phyloP scores from a whole-genome alignment of 2,113 vertebrate genomes.

The Tenebrosternarchus preto region DNA sequence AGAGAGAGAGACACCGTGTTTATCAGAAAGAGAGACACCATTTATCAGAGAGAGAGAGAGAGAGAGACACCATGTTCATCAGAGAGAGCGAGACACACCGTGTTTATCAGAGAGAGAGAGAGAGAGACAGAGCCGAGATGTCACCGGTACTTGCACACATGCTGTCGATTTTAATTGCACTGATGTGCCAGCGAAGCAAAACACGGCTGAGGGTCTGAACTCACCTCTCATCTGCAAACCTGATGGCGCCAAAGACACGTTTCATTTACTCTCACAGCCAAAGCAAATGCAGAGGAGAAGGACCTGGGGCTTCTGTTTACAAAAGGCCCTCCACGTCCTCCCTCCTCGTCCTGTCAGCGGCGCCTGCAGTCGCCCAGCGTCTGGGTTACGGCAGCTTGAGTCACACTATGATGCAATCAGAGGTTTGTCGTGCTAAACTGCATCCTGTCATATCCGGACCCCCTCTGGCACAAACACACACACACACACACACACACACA shows the following conservation, averaged over 20 bases:
- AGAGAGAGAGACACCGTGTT: neutral
- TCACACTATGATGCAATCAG: slow-evolving; percentile 46
- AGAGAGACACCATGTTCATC: neutral
- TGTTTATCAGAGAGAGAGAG: neutral
- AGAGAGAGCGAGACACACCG: neutral
- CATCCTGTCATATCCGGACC: slow-evolving; percentile 11
- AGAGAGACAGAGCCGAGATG: slow-evolving; percentile 6
- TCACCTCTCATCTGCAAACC: neutral
- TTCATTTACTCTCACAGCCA: slow-evolving; percentile 9
- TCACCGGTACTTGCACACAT: slow-evolving; percentile 25
- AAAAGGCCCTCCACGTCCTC: neutral
- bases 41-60: slow-evolving; percentile 15
- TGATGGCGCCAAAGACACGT: neutral
- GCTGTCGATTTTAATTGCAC: slow-evolving; percentile 24
- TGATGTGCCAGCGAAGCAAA: neutral
- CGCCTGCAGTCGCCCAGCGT: neutral
- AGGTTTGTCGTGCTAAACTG: slow-evolving; percentile 39
- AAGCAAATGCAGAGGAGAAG: neutral
- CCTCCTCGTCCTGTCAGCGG: neutral
- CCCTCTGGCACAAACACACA: neutral
- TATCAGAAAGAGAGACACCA: slow-evolving; percentile 17
- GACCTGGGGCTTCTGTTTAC: slow-evolving; percentile 12
- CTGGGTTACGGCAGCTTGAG: slow-evolving; percentile 35
- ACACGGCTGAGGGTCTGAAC: slow-evolving; percentile 17
- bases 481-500: neutral